Base-by-base conservation (phyloP, 1,140 invertebrate species). In the Drosophila equinoxialis region DNA sequence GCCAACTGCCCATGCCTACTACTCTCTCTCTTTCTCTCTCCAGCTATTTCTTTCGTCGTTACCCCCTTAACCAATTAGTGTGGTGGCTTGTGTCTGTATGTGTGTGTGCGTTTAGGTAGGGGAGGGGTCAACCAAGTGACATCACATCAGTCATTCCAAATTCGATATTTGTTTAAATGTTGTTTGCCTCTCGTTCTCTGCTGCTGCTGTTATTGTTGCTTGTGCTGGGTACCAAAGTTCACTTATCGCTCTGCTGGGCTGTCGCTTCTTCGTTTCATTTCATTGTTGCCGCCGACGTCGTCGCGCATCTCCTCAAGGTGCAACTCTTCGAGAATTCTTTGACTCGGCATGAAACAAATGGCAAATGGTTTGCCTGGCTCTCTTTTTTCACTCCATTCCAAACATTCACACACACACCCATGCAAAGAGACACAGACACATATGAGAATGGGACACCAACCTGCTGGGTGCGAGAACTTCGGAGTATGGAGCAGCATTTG, bases 281-380 rank as follows among this genome's bases (percentile, higher is more conserved):
- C 75, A 71, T 41, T 65, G 51, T 39, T 76, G 41, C 11, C 20
- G 10, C 45, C 48, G 17, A 17, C 17, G 2, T 23, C 20, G 20
- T 7, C 48, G 66, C 63, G 64, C 65, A 81, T 79, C 75, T 63
- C 64, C 83, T 79, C 72, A 82, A 86, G 82, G 76, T 86, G 82
- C 82, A 79, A 86, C 72, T 77, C 59, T 70, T 66, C 13, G 57
- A 63, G 26, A 63, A 41, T 48, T 41, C 48, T 42, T 42, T 57
- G 42, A 55, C 30, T 65, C 58, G 64, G 57, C 62, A 58, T 74
- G 71, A 67, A 77, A 74, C 74, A 74, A 77, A 77, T 76, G 64
- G n/a, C 64, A 63, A 26, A 59, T 33, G 57, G 17, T 23, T 51
- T 51, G 30, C 30, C 30, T 6, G 45, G 54, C 30, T 45, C 45